Evolutionary conservation across 2,888 invertebrate species (phyloP), one percentile per base, ranked within the genome.

Genomic region (Drosophila fulvimacula): DNA sequence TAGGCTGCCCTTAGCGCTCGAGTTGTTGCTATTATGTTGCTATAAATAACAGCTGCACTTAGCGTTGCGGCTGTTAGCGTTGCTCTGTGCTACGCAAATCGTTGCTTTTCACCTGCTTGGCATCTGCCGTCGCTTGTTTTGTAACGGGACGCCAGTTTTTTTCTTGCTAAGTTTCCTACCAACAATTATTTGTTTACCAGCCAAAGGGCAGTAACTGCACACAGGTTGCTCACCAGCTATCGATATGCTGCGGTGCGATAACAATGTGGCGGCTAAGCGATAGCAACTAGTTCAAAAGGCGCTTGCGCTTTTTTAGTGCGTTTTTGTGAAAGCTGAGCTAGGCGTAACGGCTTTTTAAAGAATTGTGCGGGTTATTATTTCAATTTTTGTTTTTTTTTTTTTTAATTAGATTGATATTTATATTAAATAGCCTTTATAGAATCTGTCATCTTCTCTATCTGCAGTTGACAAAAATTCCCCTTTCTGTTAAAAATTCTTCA

Each of bases 31-130:
- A 77, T 77, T 83, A 68, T 57, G 69, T n/a, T 80, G 60, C 65
- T 81, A 78, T 83, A 81, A 83, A 81, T 81, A 81, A 82, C 67
- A 81, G 71, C 68, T 77, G 74, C 74, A 70, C 38, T 73, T 63
- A 19, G 52, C 56, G 46, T 56, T 67, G 66, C 61, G 51, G 55
- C 46, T 68, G 67, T 27, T 51, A 27, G 17, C 17, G 62, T 74
- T 70, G 60, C 72, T 73, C 61, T 55, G 17, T 48, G 48, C 73
- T 72, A 76, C 72, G 51, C 41, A 67, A 63, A 24, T 36, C 65
- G 60, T 61, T 74, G 56, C 42, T 62, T 72, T 72, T 61, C 53
- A 67, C 41, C 62, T 74, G 61, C 65, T 69, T 69, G 59, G 36
- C 61, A 53, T 39, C 60, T 44, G 55, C 39, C 60, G 56, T 55